Evolutionary conservation across 2,113 vertebrate genomes (phyloP).

Genomic region (Macheiramphus alcinus): DNA sequence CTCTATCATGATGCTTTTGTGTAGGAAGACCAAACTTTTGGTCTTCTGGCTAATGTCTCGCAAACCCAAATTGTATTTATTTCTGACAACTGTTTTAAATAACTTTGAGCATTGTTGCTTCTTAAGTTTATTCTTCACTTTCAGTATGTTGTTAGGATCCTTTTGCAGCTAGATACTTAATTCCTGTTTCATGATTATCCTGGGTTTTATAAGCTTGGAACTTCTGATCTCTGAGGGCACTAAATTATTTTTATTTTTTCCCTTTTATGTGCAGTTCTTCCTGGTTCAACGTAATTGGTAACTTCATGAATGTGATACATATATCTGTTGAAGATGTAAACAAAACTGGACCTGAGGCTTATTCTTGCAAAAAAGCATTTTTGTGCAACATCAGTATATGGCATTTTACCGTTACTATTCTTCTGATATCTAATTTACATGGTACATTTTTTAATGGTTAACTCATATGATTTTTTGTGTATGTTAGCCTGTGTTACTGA

Average conservation of each 20-base stretch:
- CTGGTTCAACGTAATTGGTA: background rate
- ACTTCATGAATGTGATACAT: background rate
- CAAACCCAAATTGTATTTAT: background rate
- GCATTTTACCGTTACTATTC: background rate
- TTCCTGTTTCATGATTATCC: background rate
- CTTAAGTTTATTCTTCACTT: background rate
- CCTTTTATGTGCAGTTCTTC: background rate
- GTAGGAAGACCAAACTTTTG: background rate
- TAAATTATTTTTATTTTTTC: background rate
- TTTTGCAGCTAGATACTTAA: background rate
- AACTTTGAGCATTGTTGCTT: background rate
- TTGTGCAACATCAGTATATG: background rate
- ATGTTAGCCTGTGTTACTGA: background rate
- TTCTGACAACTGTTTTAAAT: background rate
- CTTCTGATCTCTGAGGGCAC: background rate
- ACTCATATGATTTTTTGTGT: conserved; percentile 22
- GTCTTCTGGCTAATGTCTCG: background rate
- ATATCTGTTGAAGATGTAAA: background rate
- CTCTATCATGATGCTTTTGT: background rate
- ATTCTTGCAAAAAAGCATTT: background rate
- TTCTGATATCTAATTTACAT: background rate
- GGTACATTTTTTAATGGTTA: conserved; percentile 37
- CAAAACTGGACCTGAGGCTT: background rate
- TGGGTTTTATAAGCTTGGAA: background rate
- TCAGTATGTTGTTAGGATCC: background rate